A percentile compares a stretch with the other conserved stretches of the same genome.
Conservation (phyloP, 2,113 vertebrate genomes). For the Triplophysa rosa region DNA sequence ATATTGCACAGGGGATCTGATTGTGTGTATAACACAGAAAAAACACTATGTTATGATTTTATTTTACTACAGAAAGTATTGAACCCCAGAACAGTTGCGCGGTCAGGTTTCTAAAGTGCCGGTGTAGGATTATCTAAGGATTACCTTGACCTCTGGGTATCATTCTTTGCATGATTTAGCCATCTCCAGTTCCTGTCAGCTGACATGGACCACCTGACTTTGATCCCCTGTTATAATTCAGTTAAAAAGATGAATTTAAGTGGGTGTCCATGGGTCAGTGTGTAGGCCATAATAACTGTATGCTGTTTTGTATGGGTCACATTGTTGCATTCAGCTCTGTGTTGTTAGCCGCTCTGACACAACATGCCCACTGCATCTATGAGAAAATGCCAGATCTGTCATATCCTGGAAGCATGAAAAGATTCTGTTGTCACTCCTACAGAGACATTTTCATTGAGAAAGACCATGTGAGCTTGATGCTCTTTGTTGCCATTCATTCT, state of each 20-base stretch:
- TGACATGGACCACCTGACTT: background rate
- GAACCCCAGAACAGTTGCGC: too few species aligned
- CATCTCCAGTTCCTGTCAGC: background rate
- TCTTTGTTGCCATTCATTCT: slow-evolving; percentile 40
- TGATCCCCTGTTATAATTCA: background rate
- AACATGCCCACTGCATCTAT: slow-evolving; percentile 45
- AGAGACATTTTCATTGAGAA: slow-evolving; percentile 64
- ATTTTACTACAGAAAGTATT: too few species aligned
- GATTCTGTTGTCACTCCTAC: slow-evolving; percentile 63
- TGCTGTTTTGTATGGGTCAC: slow-evolving; percentile 19
- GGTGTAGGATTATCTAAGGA: background rate
- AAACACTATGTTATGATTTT: too few species aligned
- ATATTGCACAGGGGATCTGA: too few species aligned
- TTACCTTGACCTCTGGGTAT: background rate
- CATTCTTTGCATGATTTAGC: background rate
- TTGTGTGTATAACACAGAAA: too few species aligned
- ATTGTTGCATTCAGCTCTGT: slow-evolving; percentile 34
- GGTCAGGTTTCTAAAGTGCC: background rate
- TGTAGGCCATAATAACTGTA: background rate
- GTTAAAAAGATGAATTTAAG: slow-evolving; percentile 13
- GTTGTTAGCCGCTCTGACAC: slow-evolving; percentile 26
- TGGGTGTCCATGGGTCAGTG: slow-evolving; percentile 5
- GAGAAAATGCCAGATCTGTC: slow-evolving; percentile 69
- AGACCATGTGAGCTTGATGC: slow-evolving; percentile 61
- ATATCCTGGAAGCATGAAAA: slow-evolving; percentile 59